A percentile compares a stretch with the other conserved stretches of the same genome.
Evolutionary conservation across 2,888 invertebrate genomes (phyloP).

Genomic region (Drosophila tanythrix): DNA sequence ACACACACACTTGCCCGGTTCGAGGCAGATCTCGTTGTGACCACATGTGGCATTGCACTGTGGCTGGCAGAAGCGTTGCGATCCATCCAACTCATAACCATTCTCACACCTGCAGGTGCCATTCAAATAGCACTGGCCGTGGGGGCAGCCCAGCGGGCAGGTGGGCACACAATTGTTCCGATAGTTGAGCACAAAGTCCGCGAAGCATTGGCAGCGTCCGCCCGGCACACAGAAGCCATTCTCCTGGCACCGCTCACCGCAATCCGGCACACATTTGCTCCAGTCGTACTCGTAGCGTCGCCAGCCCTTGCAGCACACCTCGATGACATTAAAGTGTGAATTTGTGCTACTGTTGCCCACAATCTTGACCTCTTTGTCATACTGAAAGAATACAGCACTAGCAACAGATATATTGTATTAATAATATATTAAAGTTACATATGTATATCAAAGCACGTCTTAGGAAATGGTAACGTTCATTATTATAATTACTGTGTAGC

Average conservation of each 20-base stretch:
- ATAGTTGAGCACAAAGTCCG: slow-evolving; percentile 81
- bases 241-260: slow-evolving; percentile 80
- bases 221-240: slow-evolving; percentile 86
- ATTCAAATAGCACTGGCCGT: slow-evolving; percentile 84
- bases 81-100: slow-evolving; percentile 83
- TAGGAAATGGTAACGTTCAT: background rate
- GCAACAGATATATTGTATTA: background rate
- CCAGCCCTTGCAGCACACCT: slow-evolving; percentile 90
- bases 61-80: slow-evolving; percentile 85
- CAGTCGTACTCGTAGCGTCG: slow-evolving; percentile 87
- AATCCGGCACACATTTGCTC: slow-evolving; percentile 85
- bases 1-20: slow-evolving; percentile 86
- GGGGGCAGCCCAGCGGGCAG: slow-evolving; percentile 80
- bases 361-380: slow-evolving; percentile 81
- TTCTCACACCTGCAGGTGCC: slow-evolving; percentile 81
- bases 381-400: slow-evolving; percentile 83
- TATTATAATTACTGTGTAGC: background rate
- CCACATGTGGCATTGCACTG: slow-evolving; percentile 88
- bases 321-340: slow-evolving; percentile 86
- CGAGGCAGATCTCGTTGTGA: slow-evolving; percentile 87
- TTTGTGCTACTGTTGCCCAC: slow-evolving; percentile 84
- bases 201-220: slow-evolving; percentile 82
- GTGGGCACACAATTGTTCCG: slow-evolving; percentile 78
- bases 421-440: background rate
- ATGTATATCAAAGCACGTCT: background rate